Evolutionary conservation across 2,113 vertebrate genomes (phyloP).

Genomic region (Serranochromis macrocephalus): DNA sequence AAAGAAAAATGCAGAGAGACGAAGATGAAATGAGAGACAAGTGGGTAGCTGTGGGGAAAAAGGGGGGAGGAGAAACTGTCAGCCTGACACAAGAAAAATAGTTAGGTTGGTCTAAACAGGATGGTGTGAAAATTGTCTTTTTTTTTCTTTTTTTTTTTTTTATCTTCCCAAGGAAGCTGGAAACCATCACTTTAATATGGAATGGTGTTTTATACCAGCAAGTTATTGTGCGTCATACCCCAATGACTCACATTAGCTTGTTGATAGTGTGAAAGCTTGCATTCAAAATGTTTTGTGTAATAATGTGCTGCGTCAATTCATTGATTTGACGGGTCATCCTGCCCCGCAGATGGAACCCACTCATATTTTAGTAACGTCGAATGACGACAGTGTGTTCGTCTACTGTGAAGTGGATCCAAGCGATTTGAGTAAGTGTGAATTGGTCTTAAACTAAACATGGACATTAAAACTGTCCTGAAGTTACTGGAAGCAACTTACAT

Average conservation of each 20-base stretch:
- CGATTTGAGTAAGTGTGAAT: not conserved
- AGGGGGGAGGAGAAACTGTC: not conserved
- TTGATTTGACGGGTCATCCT: not conserved
- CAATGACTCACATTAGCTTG: not conserved
- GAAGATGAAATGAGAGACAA: not conserved
- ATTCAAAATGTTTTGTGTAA: not conserved
- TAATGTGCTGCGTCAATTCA: not conserved
- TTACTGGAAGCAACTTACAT: not conserved
- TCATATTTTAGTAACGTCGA: not conserved
- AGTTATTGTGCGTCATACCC: not conserved
- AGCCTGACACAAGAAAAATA: not conserved
- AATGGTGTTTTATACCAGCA: not conserved
- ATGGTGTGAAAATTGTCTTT: not conserved
- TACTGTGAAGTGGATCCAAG: not conserved
- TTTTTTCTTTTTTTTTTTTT: not conserved
- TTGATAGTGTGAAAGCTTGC: not conserved
- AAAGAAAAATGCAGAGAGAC: not conserved
- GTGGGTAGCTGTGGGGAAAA: not conserved
- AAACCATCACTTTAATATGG: not conserved
- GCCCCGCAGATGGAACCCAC: not conserved
- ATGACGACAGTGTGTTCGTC: not conserved
- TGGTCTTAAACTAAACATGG: not conserved
- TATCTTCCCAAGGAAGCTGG: not conserved
- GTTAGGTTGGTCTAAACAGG: not conserved
- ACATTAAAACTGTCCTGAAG: not conserved